Base-by-base conservation (phyloP, 2,888 invertebrate species). In the Sphecodes monilicornis region DNA sequence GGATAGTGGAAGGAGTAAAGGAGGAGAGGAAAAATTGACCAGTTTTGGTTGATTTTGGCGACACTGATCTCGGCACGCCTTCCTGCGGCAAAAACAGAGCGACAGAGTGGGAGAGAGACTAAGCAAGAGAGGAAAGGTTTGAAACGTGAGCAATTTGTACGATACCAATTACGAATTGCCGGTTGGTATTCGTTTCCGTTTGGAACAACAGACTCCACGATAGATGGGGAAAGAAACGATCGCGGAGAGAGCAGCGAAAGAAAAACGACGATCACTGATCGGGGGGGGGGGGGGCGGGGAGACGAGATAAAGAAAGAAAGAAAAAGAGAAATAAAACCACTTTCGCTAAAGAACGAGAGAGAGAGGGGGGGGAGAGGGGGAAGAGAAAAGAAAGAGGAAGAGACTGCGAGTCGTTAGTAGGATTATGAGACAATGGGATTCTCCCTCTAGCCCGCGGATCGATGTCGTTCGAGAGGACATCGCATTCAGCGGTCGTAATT, bases 381-480 rank as follows among this genome's bases (percentile, higher is more conserved):
- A 84, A 82, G 64, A 78, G 81, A 84, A 85, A 83, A 84, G 84
- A 39, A 29, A 87, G 75, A 26, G 3, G 32, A 8, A 5, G 32
- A 32, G 46, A 41, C 76, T 72, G 46, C 22, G 57, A 81, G 79
- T 89, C 85, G 90, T 90, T 90, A 88, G 87, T 60, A 78, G 83
- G 86, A 89, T 91, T 90, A 89, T 83, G 86, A 91, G 84, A 89
- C 89, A 90, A 90, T 88, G 83, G 85, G 80, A 74, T 46, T 46
- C 57, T 39, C 84, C 29, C 64, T 29, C 64, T 13, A 2, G 54
- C 41, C n/a, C 76, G 77, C 76, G 69, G 78, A 82, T 50, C 84
- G 77, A 68, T 46, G 46, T 69, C 32, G 69, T 78, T 22, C 50
- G 54, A 39, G 57, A 70, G 60, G 71, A 82, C 82, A 43, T 54